These are phyloP conservation scores for Malacoraja senta DNA, from an alignment of 2,797 vertebrate species.

Conservation along the genomic window DNA sequence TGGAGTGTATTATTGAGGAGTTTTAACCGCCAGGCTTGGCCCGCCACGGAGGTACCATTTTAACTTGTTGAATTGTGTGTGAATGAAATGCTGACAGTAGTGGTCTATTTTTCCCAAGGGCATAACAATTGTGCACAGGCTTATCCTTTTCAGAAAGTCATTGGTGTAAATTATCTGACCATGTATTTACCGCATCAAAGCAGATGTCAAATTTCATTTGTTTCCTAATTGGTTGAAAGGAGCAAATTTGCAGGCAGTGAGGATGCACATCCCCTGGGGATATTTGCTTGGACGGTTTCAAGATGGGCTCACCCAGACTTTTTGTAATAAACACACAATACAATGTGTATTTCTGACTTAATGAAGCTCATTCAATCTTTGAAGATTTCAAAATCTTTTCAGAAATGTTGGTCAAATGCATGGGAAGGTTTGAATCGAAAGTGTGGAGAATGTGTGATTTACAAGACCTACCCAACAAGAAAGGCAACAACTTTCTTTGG, in stretches of 20 bases:
- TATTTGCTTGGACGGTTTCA: neutral
- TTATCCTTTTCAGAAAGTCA: neutral
- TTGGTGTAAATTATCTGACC: neutral
- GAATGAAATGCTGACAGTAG: neutral
- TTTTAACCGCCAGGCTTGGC: neutral
- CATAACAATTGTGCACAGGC: neutral
- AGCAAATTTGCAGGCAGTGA: neutral
- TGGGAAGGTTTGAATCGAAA: neutral
- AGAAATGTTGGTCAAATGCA: neutral
- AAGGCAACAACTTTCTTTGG: neutral
- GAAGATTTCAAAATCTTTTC: neutral
- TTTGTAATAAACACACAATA: neutral
- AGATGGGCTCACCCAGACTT: neutral
- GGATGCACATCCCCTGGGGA: neutral
- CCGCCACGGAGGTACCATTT: neutral
- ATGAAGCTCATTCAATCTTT: neutral
- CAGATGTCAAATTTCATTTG: neutral
- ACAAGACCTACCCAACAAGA: neutral
- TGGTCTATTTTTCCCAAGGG: neutral
- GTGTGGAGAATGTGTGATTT: neutral
- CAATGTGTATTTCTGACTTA: neutral
- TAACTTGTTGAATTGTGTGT: neutral
- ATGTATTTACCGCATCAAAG: neutral
- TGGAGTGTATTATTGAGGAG: too few relatives aligned
- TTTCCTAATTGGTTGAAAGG: neutral